Evolutionary conservation across 2,888 invertebrate genomes (phyloP), one percentile per base, ranked within the genome.

Genomic region (Tetanocera ferruginea): DNA sequence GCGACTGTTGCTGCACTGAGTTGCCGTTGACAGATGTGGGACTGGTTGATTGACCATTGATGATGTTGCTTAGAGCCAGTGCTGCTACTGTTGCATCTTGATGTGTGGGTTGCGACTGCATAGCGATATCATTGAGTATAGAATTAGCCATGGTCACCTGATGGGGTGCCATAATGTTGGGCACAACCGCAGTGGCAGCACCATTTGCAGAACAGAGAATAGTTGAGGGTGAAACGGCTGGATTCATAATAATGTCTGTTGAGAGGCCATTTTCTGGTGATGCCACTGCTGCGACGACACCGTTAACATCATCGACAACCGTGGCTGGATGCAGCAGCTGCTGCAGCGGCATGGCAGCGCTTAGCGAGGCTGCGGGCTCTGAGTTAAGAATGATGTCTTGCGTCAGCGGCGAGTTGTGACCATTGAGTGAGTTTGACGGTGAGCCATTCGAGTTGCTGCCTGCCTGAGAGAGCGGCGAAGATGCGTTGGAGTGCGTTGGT

Each of bases 181-280:
- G 87, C 74, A 87, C 87, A 43, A 88, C 82, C 0, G 87, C 87
- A 0, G 88, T 86, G 77, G 87, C 87, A 4, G 87, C 87, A 0
- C 87, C 87, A 79, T 87, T 89, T 1, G 87, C 86, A 69, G 87
- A 89, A 79, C 92, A 92, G 86, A 94, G 91, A 87, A 93, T 88
- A 11, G 89, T 88, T 81, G 91, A 91, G 0, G 93, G 93, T 0
- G 93, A 92, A 77, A 93, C 91, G 75, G 92, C 91, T 6, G 92
- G 90, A 88, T 91, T 93, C 81, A 94, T 90, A 79, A 94, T 93
- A 25, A 92, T 92, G 80, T 93, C 93, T 87, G 86, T 51, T 87
- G 87, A 87, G 8, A 88, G 82, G 0, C 85, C 80, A 3, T 81
- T 81, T 19, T 19, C 72, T 3, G 77, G 43, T n/a, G 51, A 60